Evolutionary conservation across 2,797 vertebrate species (phyloP), one percentile per base, ranked within the genome.

Genomic region (Poeciliopsis presidionis): DNA sequence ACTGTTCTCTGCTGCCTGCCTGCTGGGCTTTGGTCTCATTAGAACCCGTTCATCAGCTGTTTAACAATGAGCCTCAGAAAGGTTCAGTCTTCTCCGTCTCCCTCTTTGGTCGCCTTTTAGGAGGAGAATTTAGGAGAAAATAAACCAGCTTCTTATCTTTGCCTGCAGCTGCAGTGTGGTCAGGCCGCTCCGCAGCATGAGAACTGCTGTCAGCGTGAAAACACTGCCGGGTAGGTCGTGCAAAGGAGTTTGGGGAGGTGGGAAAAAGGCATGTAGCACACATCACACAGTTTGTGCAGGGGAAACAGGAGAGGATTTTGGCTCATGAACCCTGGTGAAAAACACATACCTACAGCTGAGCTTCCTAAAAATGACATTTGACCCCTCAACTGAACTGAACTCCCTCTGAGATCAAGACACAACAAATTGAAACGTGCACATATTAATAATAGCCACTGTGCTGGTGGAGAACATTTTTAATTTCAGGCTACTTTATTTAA

Each of bases 141-240:
- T 87, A 90, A 93, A 91, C 81, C 82, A 18, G 4, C 13, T 82
- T 91, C 90, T 94, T 94, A 94, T 94, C 93, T 94, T 83, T 49
- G 87, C 83, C 82, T 83, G 86, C 92, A 94, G 92, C 91, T 86
- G 89, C 88, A 87, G 83, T 25, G 75, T 85, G 87, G 88, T 87
- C 78, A 78, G 41, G 20, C 69, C 80, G 79, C 74, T 86, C 87
- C 90, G 78, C 80, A 81, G 88, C 84, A 77, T 20, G 43, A 88
- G 75, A 36, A 28, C 81, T 75, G 92, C 87, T 91, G 91, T 93
- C 91, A 92, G 57, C 82, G 80, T 79, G 83, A 84, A 87, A 83
- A 74, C 47, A 46, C 87, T 71, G 46, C 61, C 13, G 76, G 88
- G 87, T 81, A 90, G 92, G 87, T 91, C 33, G 49, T 57, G 74